Percentiles rank a stretch among this genome's conserved stretches.
Conservation (phyloP, 2,113 vertebrate species). For the Sisor rabdophorus region DNA sequence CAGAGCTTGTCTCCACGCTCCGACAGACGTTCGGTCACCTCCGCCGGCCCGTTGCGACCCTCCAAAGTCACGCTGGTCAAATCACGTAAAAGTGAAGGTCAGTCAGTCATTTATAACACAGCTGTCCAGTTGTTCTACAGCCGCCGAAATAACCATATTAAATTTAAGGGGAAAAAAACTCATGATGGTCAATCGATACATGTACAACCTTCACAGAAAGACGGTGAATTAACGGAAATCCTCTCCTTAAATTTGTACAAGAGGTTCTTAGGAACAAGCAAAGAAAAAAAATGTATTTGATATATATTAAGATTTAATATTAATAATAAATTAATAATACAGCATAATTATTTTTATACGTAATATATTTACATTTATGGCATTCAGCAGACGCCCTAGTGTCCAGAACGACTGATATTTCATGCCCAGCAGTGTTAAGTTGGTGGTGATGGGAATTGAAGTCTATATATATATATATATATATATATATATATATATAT, state of each 20-base stretch:
- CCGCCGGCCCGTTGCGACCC: conserved; percentile 81
- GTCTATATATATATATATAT: too few species aligned
- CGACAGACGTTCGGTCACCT: conserved; percentile 83
- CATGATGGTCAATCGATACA: neutral
- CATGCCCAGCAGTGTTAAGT: too few species aligned
- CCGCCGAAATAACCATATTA: neutral
- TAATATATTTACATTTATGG: too few species aligned
- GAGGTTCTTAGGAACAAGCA: neutral
- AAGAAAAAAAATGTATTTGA: neutral
- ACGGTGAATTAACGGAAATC: neutral
- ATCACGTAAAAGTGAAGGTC: conserved; percentile 94
- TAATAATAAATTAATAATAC: neutral
- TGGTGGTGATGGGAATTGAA: too few species aligned
- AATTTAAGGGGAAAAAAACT: too few species aligned
- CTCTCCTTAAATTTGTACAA: too few species aligned
- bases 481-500: too few species aligned
- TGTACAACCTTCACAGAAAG: neutral
- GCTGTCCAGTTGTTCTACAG: neutral
- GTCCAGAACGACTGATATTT: too few species aligned
- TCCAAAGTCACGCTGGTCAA: conserved; percentile 96
- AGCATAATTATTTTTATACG: neutral
- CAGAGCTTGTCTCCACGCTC: conserved; percentile 87
- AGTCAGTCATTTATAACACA: neutral
- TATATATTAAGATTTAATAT: neutral
- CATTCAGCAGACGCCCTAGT: too few species aligned